These are phyloP conservation scores for Archips crataeganus DNA, from an alignment of 2,888 invertebrate genomes.

Conservation along the genomic window DNA sequence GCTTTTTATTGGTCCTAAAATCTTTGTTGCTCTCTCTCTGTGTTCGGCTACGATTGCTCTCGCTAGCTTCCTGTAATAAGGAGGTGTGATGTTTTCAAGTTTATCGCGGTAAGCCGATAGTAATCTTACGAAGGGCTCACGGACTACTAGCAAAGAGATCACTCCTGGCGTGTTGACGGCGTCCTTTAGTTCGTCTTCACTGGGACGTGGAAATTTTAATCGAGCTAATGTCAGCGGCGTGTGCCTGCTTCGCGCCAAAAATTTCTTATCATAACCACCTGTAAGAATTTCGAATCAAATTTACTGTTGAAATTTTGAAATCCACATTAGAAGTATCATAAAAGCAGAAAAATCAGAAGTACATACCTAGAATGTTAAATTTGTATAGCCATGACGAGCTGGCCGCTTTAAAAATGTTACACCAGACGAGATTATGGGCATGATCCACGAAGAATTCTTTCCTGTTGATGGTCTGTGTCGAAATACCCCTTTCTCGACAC, in stretches of 20 bases:
- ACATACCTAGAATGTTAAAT: constrained; percentile 89
- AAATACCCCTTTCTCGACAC: constrained; percentile 72
- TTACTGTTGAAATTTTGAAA: neutral
- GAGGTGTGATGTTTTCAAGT: constrained; percentile 89
- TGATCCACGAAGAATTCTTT: constrained; percentile 91
- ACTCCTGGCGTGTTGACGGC: constrained; percentile 87
- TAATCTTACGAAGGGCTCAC: constrained; percentile 90
- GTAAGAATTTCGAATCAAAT: constrained; percentile 46
- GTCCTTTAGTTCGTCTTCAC: constrained; percentile 86
- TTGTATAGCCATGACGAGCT: constrained; percentile 94
- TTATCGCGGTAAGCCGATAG: constrained; percentile 91
- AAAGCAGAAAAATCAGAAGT: neutral
- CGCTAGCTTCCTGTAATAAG: constrained; percentile 89
- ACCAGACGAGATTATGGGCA: constrained; percentile 89
- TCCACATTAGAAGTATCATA: constrained; percentile 25
- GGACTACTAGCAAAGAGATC: constrained; percentile 88
- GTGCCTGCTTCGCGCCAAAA: constrained; percentile 85
- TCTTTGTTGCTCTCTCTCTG: constrained; percentile 70
- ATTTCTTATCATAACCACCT: constrained; percentile 87
- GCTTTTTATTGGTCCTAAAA: constrained; percentile 69
- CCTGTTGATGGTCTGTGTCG: constrained; percentile 85
- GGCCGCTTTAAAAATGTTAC: constrained; percentile 91
- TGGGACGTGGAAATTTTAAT: constrained; percentile 89
- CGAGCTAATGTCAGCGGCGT: constrained; percentile 89
- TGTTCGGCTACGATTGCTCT: constrained; percentile 87